Conservation (phyloP, 92 coral and sea anemone genomes). For the Bergia puertoricense region DNA sequence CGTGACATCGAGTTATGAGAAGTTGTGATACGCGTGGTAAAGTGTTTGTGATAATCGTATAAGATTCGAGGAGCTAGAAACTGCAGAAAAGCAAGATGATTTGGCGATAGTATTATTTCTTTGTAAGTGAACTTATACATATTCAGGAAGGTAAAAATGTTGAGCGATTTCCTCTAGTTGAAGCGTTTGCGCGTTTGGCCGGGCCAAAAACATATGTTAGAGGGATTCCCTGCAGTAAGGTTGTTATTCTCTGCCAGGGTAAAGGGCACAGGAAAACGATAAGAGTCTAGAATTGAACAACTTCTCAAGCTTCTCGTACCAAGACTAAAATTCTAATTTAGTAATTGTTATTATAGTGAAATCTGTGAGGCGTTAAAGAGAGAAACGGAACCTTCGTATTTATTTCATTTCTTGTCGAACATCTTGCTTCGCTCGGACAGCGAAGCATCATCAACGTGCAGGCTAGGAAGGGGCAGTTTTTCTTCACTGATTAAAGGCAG, state of each 20-base stretch:
- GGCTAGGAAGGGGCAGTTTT: neutral
- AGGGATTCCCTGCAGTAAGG: slow-evolving; percentile 24
- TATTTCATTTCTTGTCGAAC: neutral
- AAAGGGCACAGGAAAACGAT: neutral
- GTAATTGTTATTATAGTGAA: slow-evolving; percentile 77
- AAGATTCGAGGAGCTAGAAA: neutral
- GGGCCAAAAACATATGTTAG: neutral
- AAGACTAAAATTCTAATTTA: slow-evolving; percentile 42
- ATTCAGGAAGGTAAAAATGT: slow-evolving; percentile 67
- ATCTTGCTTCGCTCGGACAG: neutral
- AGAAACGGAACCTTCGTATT: slow-evolving; percentile 16
- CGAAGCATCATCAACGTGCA: neutral
- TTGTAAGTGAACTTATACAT: slow-evolving; percentile 77
- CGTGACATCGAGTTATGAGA: slow-evolving; percentile 22
- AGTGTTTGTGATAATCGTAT: neutral
- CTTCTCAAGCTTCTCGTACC: slow-evolving; percentile 11
- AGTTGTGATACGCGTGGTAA: neutral
- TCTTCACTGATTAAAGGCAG: neutral
- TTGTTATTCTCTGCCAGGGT: neutral
- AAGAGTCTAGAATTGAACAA: slow-evolving; percentile 2
- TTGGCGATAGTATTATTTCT: slow-evolving; percentile 19
- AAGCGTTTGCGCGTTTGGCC: slow-evolving; percentile 8
- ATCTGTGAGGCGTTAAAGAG: slow-evolving; percentile 78
- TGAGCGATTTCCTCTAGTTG: slow-evolving; percentile 1
- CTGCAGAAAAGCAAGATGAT: neutral